A percentile compares a stretch with the other conserved stretches of the same genome.
Conservation (phyloP, 2,888 invertebrate species). For the Melikaiella ostensackeni region DNA sequence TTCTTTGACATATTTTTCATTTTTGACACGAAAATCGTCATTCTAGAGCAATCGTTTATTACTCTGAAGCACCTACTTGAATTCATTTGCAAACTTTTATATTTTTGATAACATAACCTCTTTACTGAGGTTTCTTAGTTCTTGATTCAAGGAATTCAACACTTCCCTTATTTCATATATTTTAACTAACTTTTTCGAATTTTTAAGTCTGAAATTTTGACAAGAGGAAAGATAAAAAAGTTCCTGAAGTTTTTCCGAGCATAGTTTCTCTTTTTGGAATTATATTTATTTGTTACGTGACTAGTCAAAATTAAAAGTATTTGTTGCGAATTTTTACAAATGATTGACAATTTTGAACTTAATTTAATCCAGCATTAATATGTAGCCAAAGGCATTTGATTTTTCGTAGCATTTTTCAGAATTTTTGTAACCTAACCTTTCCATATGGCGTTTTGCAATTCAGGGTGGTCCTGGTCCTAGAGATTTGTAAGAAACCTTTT, state of each 20-base stretch:
- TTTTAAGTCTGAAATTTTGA: neutral
- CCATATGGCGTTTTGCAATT: constrained; percentile 3
- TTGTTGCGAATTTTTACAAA: neutral
- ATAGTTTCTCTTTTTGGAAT: neutral
- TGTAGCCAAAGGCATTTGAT: neutral
- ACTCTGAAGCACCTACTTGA: neutral
- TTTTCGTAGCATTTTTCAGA: neutral
- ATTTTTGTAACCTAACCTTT: neutral
- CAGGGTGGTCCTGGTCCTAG: neutral
- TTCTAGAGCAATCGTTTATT: neutral
- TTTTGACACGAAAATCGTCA: neutral
- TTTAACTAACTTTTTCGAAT: neutral
- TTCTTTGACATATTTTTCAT: neutral
- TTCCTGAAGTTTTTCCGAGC: neutral
- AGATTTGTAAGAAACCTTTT: too few relatives aligned
- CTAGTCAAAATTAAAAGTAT: neutral
- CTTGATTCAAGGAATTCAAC: neutral
- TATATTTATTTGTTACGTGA: neutral
- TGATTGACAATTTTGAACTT: neutral
- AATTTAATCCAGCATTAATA: neutral
- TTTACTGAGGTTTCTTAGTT: neutral
- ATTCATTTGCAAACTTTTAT: neutral
- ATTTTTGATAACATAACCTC: neutral
- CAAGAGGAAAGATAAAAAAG: neutral
- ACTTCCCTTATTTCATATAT: neutral